Evolutionary conservation across 2,797 vertebrate genomes (phyloP), one percentile per base, ranked within the genome.

Genomic region (Sciurus carolinensis): DNA sequence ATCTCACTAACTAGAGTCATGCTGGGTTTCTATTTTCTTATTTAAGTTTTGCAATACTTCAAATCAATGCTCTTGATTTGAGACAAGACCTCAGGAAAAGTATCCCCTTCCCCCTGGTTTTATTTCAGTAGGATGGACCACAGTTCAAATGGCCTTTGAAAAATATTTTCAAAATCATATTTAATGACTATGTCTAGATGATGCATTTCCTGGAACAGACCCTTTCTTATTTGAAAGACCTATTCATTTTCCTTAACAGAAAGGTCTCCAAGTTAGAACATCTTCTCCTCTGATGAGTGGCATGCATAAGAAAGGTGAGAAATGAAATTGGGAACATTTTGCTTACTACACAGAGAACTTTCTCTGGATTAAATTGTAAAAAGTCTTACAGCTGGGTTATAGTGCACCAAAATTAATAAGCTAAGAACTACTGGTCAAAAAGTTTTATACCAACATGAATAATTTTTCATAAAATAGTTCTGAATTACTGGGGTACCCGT

Each of bases 201-300:
- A 30, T 87, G 17, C 9, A 59, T 7, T 90, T 97, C 87, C 39
- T 83, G 75, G 76, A 90, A 73, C 2, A 3, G 17, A 22, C 44
- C 33, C 30, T 86, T 91, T 85, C 59, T 84, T 66, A 39, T 67
- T 79, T 91, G 79, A 57, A 30, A 92, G 1, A 85, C 4, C 24
- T 84, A 47, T 82, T 91, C 24, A 52, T 92, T 97, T 94, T 86
- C 73, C 80, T 93, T 95, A 97, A 75, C 22, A 87, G 83, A 88
- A 94, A 82, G 50, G 64, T 72, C 57, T 95, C 18, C 42, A 66
- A 69, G 17, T 59, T 59, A 91, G 72, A 96, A 75, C 18, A 88
- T 39, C 20, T 72, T 91, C 64, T 93, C 90, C 79, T 84, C 1
- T 83, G 30, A 52, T n/a, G 66, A 88, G 64, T 44, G 26, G 52